Evolutionary conservation across 92 coral and sea anemone genomes (phyloP), one percentile per base, ranked within the genome.

Genomic region (Epizoanthus ramosus): DNA sequence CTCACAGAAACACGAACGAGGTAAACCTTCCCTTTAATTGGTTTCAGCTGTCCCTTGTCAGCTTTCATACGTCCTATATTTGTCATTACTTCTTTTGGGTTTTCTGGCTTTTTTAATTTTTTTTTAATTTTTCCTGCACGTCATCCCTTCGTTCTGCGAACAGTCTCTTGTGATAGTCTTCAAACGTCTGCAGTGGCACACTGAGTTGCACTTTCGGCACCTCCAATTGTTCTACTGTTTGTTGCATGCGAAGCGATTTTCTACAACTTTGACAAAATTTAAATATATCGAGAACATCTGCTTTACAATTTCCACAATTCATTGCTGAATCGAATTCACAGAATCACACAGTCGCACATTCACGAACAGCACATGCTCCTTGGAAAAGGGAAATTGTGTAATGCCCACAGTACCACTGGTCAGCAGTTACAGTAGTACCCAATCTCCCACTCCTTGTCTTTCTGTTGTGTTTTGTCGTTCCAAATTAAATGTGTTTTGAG

Each of bases 31-130:
- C 89, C 85, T 86, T 80, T 71, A 13, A 45, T 19, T 21, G 85
- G 85, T 52, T 86, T 86, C 17, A 86, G 53, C 15, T 4, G 80
- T 21, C 85, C 85, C 17, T 72, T 71, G n/a, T 21, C 25, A 24
- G 71, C 28, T 57, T 86, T 70, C 85, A 86, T 69, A 9, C 71
- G 12, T 6, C 85, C 85, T 58, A 86, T 72, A 35, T 79, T 80
- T n/a, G 80, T 41, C 23, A 80, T n/a, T 33, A 86, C 89, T 45
- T 86, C 85, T 35, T 37, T 80, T 2, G 63, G 66, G 18, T 72
- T 25, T 35, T 79, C 79, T 15, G 18, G n/a, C n/a, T n/a, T n/a
- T n/a, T 12, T 70, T 85, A 79, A 56, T 73, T 79, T 33, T 75
- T 85, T 75, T 85, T 85, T 13, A 68, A 52, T 54, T 74, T 74